phyloP scores from a whole-genome alignment of 2,888 invertebrate species.

The Hirudinaria manillensis region DNA sequence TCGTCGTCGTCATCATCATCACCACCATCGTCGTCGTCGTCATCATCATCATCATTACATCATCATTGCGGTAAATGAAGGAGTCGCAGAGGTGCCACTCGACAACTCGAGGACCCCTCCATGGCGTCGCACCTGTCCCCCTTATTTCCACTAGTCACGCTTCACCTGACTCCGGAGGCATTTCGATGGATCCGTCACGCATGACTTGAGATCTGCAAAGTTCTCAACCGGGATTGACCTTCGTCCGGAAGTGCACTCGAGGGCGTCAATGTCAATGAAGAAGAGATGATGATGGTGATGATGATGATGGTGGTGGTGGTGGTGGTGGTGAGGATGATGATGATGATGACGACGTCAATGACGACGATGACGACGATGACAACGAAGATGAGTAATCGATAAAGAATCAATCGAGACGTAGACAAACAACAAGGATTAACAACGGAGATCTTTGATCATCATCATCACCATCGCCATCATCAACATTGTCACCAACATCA shows the following conservation, averaged over 20 bases:
- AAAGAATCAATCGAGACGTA: slow-evolving; percentile 9
- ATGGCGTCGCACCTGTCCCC: background rate
- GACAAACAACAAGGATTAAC: background rate
- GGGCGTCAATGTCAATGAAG: background rate
- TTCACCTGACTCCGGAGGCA: background rate
- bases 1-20: slow-evolving; percentile 19
- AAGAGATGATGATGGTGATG: slow-evolving; percentile 12
- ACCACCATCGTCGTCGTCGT: slow-evolving; percentile 18
- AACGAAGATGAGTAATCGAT: background rate
- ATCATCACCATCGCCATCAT: slow-evolving; percentile 13
- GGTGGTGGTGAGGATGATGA: slow-evolving; percentile 26
- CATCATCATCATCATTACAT: slow-evolving; percentile 23
- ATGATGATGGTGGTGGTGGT: slow-evolving; percentile 15
- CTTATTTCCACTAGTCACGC: background rate
- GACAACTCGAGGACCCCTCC: background rate
- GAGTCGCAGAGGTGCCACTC: background rate
- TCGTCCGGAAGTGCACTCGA: too few relatives aligned
- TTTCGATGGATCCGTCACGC: too few relatives aligned
- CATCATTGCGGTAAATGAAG: slow-evolving; percentile 11
- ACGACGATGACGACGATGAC: slow-evolving; percentile 8
- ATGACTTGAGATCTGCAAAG: too few relatives aligned
- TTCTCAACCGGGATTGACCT: too few relatives aligned
- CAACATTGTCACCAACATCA: slow-evolving; percentile 22
- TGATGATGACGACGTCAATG: slow-evolving; percentile 26
- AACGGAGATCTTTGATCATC: background rate